Evolutionary conservation across 2,113 vertebrate genomes (phyloP).

Genomic region (Rhinopomastus cyanomelas): DNA sequence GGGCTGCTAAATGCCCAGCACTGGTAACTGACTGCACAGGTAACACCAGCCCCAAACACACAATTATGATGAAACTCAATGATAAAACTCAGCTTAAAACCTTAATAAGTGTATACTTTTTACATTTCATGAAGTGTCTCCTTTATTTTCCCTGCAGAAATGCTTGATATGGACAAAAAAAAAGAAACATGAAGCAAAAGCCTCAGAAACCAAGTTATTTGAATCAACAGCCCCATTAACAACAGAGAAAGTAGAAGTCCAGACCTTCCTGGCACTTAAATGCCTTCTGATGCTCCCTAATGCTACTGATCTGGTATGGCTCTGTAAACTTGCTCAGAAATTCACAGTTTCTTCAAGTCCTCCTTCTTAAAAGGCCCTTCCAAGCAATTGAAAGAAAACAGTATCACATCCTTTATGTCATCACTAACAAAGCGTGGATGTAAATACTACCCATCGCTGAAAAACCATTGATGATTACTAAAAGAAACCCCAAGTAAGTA

Average conservation of each 20-base stretch:
- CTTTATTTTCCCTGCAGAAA: neutral
- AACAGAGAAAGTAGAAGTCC: neutral
- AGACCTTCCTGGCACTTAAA: neutral
- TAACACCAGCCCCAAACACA: neutral
- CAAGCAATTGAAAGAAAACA: neutral
- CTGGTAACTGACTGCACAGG: neutral
- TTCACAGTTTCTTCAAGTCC: neutral
- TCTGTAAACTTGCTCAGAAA: neutral
- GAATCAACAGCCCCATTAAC: neutral
- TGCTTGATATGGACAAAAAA: neutral
- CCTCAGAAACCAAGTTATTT: neutral
- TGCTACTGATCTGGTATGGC: neutral
- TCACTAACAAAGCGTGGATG: neutral
- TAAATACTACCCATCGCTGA: neutral
- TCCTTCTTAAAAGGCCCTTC: neutral
- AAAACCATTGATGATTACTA: neutral
- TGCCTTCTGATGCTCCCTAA: neutral
- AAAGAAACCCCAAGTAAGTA: neutral
- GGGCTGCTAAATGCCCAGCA: neutral
- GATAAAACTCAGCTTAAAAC: neutral
- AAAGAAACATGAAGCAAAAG: neutral
- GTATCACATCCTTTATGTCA: neutral
- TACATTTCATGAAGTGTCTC: neutral
- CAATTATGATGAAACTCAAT: accelerated
- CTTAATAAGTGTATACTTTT: neutral